Evolutionary conservation across 2,113 vertebrate genomes (phyloP).

Genomic region (Mixornis gularis): DNA sequence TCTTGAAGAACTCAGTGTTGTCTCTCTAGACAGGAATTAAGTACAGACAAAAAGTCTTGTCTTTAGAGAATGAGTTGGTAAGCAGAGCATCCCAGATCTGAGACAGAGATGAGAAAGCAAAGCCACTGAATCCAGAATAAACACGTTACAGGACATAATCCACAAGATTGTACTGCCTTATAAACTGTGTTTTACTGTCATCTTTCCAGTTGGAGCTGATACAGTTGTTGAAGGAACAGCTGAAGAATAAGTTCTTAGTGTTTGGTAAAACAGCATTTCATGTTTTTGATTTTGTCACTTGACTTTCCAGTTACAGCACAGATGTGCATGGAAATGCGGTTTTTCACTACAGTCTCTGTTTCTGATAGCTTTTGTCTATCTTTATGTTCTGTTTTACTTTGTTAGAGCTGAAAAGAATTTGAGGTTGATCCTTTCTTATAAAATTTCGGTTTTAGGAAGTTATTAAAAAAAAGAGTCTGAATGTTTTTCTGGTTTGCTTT

Average conservation of each 20-base stretch:
- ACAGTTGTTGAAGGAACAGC: background rate
- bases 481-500: background rate
- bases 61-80: background rate
- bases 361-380: background rate
- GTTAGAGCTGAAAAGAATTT: background rate
- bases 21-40: background rate
- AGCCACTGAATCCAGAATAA: constrained; percentile 1
- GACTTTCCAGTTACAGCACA: background rate
- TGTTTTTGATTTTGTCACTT: background rate
- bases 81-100: background rate
- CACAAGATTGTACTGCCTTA: background rate
- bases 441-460: background rate
- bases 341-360: background rate
- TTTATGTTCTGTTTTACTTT: background rate
- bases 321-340: background rate
- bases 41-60: background rate
- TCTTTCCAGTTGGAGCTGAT: background rate
- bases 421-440: background rate
- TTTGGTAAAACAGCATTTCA: constrained; percentile 17
- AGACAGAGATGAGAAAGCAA: background rate
- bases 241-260: background rate
- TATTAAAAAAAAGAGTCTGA: background rate
- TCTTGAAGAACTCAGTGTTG: background rate
- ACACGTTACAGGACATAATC: background rate
- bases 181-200: background rate